Percentiles rank a stretch among this genome's conserved stretches.
These are phyloP conservation scores for Selene dorsalis DNA, from an alignment of 2,797 vertebrate species.

Conservation along the genomic window DNA sequence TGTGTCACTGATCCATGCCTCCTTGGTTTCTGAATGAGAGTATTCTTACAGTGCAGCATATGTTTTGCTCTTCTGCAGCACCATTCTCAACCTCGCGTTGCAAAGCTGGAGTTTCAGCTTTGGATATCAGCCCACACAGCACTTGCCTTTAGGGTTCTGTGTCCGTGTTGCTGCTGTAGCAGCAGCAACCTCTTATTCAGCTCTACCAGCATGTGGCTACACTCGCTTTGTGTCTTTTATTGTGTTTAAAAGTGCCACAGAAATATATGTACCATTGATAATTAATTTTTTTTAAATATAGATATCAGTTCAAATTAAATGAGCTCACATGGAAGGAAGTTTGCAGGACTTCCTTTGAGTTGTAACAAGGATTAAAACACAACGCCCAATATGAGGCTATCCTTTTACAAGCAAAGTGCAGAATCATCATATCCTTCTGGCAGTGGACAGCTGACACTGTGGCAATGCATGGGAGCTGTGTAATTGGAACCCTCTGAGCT, in stretches of 20 bases:
- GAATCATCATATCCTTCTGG: slow-evolving; percentile 82
- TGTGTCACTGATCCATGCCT: background rate
- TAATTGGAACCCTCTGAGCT: slow-evolving; percentile 81
- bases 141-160: slow-evolving; percentile 38
- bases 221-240: background rate
- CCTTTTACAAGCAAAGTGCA: slow-evolving; percentile 82
- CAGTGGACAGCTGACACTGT: slow-evolving; percentile 82
- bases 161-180: slow-evolving; percentile 22
- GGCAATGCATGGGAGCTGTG: slow-evolving; percentile 82
- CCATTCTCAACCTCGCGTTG: slow-evolving; percentile 28
- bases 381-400: slow-evolving; percentile 74
- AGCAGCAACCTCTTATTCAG: slow-evolving; percentile 11
- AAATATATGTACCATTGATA: slow-evolving; percentile 55
- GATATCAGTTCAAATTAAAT: slow-evolving; percentile 21
- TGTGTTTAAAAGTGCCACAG: slow-evolving; percentile 9
- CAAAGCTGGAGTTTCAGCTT: slow-evolving; percentile 44
- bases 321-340: slow-evolving; percentile 17
- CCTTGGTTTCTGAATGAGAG: slow-evolving; percentile 20
- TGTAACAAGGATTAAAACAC: slow-evolving; percentile 76
- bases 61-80: slow-evolving; percentile 36
- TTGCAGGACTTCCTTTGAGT: slow-evolving; percentile 55
- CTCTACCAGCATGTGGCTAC: slow-evolving; percentile 8
- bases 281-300: slow-evolving; percentile 16
- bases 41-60: slow-evolving; percentile 6
- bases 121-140: slow-evolving; percentile 44